phyloP scores from a whole-genome alignment of 1,140 invertebrate species.

The Leptopilina boulardi region DNA sequence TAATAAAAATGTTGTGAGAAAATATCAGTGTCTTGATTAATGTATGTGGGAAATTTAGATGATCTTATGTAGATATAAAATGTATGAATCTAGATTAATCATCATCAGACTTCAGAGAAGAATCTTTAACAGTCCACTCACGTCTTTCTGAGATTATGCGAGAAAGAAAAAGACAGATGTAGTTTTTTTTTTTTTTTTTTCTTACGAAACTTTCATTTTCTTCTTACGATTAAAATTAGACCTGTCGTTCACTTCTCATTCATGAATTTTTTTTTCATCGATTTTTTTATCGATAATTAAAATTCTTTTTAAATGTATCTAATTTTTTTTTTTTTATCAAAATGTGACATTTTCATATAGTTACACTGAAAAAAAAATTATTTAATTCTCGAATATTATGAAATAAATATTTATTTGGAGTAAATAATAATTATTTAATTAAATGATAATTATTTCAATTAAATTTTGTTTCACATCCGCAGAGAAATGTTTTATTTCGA shows the following conservation, averaged over 20 bases:
- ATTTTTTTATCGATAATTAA: no score
- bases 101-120: conserved; percentile 34
- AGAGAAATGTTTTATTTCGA: no score
- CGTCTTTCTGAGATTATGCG: neutral
- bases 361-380: no score
- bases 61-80: neutral
- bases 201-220: conserved; percentile 27
- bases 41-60: conserved; percentile 6
- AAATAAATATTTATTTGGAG: no score
- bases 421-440: no score
- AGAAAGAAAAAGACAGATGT: neutral
- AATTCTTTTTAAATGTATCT: no score
- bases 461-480: no score
- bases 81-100: conserved; percentile 16
- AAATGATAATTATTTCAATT: no score
- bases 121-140: conserved; percentile 29
- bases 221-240: neutral
- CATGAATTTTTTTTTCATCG: neutral
- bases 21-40: conserved; percentile 31
- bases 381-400: no score
- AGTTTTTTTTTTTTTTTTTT: neutral
- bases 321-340: no score
- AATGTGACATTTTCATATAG: no score
- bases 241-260: neutral
- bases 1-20: neutral